Percentiles rank a stretch among this genome's conserved stretches.
Conservation (phyloP, 2,797 vertebrate genomes). For the Distichodus sexfasciatus region DNA sequence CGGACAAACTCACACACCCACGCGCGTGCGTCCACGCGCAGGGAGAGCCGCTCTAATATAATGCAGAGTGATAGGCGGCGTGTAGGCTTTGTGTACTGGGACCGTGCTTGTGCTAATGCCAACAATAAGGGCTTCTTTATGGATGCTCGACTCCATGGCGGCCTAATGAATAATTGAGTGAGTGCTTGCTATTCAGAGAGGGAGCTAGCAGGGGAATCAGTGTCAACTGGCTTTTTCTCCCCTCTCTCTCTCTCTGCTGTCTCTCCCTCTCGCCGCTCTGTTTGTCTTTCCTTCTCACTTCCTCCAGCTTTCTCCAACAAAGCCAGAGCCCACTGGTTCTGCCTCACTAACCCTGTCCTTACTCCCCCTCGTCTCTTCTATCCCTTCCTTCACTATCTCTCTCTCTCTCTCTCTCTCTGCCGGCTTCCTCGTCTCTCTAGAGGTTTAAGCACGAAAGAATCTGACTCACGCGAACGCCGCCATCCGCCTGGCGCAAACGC, state of each 20-base stretch:
- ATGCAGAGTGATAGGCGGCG: constrained; percentile 37
- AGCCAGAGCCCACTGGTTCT: constrained; percentile 37
- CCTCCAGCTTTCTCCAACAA: constrained; percentile 26
- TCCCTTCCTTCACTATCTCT: too few species aligned
- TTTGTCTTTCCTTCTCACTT: constrained; percentile 44
- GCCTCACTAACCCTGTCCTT: constrained; percentile 33
- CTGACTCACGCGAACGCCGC: constrained; percentile 25
- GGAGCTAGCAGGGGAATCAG: constrained; percentile 45
- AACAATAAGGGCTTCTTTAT: constrained; percentile 58
- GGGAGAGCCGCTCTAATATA: constrained; percentile 18
- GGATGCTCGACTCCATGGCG: constrained; percentile 56
- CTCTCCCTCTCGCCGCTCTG: constrained; percentile 19
- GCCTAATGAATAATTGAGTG: constrained; percentile 66
- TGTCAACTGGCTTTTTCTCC: constrained; percentile 39
- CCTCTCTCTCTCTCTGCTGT: constrained; percentile 7
- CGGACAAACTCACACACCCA: too few species aligned
- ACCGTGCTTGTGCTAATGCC: constrained; percentile 34
- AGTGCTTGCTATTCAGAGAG: constrained; percentile 62
- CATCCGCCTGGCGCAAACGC: constrained; percentile 29
- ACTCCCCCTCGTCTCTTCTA: too few species aligned
- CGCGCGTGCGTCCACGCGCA: not conserved
- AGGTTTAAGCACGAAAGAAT: constrained; percentile 38
- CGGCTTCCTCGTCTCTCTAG: not conserved
- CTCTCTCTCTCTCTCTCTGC: not conserved
- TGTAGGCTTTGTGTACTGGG: constrained; percentile 31